Base-by-base conservation (phyloP, 2,888 invertebrate species). In the Temnothorax ravouxi region DNA sequence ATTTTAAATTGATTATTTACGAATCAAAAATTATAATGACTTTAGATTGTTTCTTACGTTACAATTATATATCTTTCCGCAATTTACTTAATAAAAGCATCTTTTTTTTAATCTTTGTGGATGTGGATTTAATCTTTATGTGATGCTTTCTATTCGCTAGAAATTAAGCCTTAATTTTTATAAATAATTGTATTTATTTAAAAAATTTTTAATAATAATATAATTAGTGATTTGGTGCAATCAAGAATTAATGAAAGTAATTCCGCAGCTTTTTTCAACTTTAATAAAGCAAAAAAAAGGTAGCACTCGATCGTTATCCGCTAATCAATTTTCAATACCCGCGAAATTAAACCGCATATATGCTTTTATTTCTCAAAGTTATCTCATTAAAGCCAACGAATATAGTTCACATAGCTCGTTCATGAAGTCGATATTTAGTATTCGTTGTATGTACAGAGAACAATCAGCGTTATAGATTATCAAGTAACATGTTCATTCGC, bases 401-500 rank as follows among this genome's bases (percentile, higher is more conserved):
- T 44, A 47, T 18, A 59, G 79, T 41, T 77, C 41, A 52, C 25
- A 34, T 61, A 61, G 54, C 29, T 38, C 21, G 38, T 15, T 61
- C 25, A 86, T 86, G 84, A 81, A 84, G 82, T 86, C 84, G 80
- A 87, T 88, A 86, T 89, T 89, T 87, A 72, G 79, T 64, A 72
- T 88, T 74, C 47, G 66, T 81, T 74, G 56, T 84, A 61, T 74
- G 56, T 84, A 61, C 56, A 64, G 61, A 9, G 62, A 61, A 72
- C 29, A 76, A 84, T 69, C 54, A 86, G 86, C 72, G 54, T 84
- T 89, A 87, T 80, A 86, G 88, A 87, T 87, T 89, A 86, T 88
- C 86, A 86, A 87, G 87, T 89, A 89, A 86, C 86, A 82, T 75
- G 82, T 86, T 86, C 83, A 66, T 83, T 79, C 69, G 71, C 77